Evolutionary conservation across 2,797 vertebrate genomes (phyloP).

Genomic region (Naso thynnoides): DNA sequence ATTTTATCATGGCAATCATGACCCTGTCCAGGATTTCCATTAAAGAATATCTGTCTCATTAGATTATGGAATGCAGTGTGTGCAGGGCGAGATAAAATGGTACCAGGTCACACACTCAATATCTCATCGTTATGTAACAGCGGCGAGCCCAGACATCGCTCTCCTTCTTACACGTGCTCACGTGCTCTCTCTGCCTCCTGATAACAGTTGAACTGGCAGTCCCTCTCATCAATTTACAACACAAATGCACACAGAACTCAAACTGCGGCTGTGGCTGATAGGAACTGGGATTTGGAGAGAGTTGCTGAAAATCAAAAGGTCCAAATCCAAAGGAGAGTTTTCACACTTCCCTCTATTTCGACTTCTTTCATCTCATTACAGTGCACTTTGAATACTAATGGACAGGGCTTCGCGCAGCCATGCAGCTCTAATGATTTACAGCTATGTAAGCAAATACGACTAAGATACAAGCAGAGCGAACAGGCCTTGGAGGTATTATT

Average conservation of each 20-base stretch:
- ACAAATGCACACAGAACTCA: conserved; percentile 42
- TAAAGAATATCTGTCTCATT: conserved; percentile 82
- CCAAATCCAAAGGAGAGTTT: conserved; percentile 50
- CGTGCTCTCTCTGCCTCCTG: conserved; percentile 18
- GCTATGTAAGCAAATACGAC: conserved; percentile 55
- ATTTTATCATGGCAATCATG: conserved; percentile 75
- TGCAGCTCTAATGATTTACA: conserved; percentile 59
- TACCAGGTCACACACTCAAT: conserved; percentile 78
- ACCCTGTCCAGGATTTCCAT: conserved; percentile 74
- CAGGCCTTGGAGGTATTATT: conserved; percentile 46
- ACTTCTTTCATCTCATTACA: conserved; percentile 52
- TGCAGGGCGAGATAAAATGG: conserved; percentile 73
- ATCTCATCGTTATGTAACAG: conserved; percentile 80
- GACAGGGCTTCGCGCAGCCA: conserved; percentile 34
- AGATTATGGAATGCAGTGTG: conserved; percentile 81
- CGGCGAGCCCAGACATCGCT: conserved; percentile 34
- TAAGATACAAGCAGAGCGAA: conserved; percentile 42
- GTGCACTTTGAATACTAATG: conserved; percentile 66
- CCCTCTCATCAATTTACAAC: conserved; percentile 58
- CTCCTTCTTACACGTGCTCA: conserved; percentile 25
- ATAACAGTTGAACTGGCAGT: conserved; percentile 62
- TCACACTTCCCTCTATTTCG: conserved; percentile 37
- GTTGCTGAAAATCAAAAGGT: conserved; percentile 54
- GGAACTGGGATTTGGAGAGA: conserved; percentile 44
- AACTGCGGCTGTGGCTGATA: conserved; percentile 42